These are phyloP conservation scores for Discoglossus pictus DNA, from an alignment of 2,797 vertebrate genomes.

Conservation along the genomic window DNA sequence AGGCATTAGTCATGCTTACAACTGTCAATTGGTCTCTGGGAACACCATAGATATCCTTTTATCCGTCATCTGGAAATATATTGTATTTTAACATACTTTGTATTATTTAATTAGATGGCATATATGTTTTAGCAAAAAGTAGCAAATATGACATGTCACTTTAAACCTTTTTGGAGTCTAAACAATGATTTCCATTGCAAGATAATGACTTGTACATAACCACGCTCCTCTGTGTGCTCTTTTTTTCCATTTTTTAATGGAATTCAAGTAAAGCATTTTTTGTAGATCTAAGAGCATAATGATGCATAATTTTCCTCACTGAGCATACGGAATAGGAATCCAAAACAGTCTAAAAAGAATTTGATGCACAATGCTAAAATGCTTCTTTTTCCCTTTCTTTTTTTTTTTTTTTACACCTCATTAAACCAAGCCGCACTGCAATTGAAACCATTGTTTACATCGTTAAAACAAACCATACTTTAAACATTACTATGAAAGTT, in stretches of 20 bases:
- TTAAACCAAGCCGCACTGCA: slow-evolving; percentile 43
- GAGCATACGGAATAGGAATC: slow-evolving; percentile 28
- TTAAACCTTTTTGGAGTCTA: slow-evolving; percentile 19
- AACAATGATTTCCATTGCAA: slow-evolving; percentile 24
- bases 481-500: slow-evolving; percentile 25
- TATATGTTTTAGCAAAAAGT: no score
- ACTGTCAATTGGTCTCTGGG: no score
- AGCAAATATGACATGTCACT: background rate
- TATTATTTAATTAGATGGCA: no score
- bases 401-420: slow-evolving; percentile 35
- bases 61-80: no score
- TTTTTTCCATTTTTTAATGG: slow-evolving; percentile 17
- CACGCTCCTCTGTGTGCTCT: slow-evolving; percentile 2
- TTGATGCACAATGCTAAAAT: slow-evolving; percentile 38
- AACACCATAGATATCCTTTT: no score
- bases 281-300: slow-evolving; percentile 37
- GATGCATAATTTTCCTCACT: slow-evolving; percentile 35
- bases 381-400: slow-evolving; percentile 21
- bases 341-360: slow-evolving; percentile 28
- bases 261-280: slow-evolving; percentile 29
- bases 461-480: slow-evolving; percentile 33
- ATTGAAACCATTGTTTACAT: slow-evolving; percentile 42
- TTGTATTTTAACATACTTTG: no score
- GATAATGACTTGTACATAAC: slow-evolving; percentile 18
- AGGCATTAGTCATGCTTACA: no score